Conservation (phyloP, 2,113 vertebrate species). For the Ciconia stormi region DNA sequence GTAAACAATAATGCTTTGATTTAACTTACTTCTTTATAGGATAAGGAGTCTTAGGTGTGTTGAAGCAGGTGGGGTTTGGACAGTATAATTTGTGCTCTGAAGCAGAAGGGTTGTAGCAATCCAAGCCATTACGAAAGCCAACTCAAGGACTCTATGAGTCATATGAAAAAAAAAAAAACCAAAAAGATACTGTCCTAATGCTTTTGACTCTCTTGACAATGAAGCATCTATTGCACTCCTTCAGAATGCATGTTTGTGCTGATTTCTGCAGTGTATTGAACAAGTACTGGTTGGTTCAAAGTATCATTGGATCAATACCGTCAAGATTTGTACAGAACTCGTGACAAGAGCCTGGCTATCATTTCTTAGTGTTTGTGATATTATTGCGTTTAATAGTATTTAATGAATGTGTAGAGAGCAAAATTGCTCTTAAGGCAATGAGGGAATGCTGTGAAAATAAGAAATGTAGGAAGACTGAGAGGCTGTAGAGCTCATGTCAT, state of each 20-base stretch:
- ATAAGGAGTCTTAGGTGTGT: background rate
- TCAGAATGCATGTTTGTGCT: background rate
- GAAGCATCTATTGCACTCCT: background rate
- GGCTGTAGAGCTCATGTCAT: background rate
- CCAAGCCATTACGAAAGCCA: background rate
- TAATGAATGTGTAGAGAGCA: no score
- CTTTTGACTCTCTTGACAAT: background rate
- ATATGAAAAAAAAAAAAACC: background rate
- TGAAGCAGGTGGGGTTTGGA: background rate
- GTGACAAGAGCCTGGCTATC: background rate
- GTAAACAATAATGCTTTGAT: background rate
- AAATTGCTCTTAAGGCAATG: background rate
- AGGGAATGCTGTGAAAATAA: background rate
- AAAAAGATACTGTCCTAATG: background rate
- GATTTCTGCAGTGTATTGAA: accelerated
- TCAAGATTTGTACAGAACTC: background rate
- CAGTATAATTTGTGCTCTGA: background rate
- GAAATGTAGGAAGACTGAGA: background rate
- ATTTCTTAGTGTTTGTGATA: background rate
- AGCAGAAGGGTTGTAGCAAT: background rate
- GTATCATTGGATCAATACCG: accelerated
- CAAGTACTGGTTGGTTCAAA: background rate
- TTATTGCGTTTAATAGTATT: background rate
- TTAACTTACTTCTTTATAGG: background rate
- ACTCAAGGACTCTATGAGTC: background rate